Conservation (phyloP, 2,113 vertebrate genomes). For the Drymodes brunneopygia region DNA sequence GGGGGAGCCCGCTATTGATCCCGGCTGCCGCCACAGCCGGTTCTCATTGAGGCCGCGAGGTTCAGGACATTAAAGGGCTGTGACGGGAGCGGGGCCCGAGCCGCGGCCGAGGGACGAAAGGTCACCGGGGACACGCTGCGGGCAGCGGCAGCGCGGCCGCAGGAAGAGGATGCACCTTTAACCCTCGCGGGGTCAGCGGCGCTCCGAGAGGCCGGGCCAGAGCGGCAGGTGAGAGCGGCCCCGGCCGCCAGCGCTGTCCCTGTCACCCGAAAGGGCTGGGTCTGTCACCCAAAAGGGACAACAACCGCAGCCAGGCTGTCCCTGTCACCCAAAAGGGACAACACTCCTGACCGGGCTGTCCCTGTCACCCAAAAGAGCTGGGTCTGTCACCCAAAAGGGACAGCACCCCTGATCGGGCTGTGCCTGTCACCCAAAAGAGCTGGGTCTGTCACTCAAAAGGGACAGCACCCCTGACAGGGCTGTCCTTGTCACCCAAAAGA, state of each 20-base stretch:
- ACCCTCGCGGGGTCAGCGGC: conserved; percentile 12
- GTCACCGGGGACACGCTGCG: conserved; percentile 60
- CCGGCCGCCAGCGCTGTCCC: neutral
- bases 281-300: too few relatives aligned
- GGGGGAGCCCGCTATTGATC: conserved; percentile 52
- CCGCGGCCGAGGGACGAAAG: conserved; percentile 49
- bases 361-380: too few relatives aligned
- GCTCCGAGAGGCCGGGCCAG: neutral
- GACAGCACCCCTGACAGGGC: too few relatives aligned
- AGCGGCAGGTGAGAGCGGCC: conserved; percentile 52
- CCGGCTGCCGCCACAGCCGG: conserved; percentile 72
- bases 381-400: too few relatives aligned
- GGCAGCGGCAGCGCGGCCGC: conserved; percentile 23
- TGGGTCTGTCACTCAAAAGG: too few relatives aligned
- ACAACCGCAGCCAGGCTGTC: too few relatives aligned
- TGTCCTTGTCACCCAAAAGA: too few relatives aligned
- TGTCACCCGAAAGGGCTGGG: neutral
- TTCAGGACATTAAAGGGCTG: conserved; percentile 54
- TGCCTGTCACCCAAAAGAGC: neutral
- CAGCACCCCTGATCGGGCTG: neutral
- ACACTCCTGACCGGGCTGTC: neutral
- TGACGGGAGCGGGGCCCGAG: conserved; percentile 32
- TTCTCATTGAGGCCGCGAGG: conserved; percentile 73
- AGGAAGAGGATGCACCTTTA: conserved; percentile 54
- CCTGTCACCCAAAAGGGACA: too few relatives aligned